Conservation (phyloP, 2,888 invertebrate species). For the Achlya flavicornis region DNA sequence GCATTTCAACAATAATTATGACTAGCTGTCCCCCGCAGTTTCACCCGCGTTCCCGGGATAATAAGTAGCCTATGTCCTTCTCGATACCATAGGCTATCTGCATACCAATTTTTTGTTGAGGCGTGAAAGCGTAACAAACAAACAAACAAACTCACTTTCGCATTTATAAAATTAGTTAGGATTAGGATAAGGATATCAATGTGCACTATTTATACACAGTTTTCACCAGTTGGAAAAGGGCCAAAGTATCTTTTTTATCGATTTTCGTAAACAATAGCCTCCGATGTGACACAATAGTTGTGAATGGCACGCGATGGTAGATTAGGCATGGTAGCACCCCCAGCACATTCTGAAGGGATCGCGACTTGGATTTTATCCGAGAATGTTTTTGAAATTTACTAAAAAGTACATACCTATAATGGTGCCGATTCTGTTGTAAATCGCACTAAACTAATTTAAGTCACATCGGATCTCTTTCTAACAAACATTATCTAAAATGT, state of each 20-base stretch:
- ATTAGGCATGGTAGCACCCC: conserved; percentile 74
- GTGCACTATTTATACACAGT: conserved; percentile 8
- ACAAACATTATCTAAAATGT: too few relatives aligned
- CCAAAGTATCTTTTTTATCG: conserved; percentile 78
- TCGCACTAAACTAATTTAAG: too few relatives aligned
- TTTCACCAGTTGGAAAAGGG: conserved; percentile 63
- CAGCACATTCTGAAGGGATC: conserved; percentile 37
- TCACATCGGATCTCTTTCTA: too few relatives aligned
- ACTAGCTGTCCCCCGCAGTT: too few relatives aligned
- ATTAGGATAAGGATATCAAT: not conserved
- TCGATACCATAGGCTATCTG: too few relatives aligned
- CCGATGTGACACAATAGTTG: conserved; percentile 75
- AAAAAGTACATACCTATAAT: not conserved
- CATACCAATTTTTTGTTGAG: too few relatives aligned
- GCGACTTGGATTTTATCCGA: conserved; percentile 37
- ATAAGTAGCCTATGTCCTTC: too few relatives aligned
- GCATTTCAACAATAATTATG: not conserved
- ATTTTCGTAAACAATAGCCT: conserved; percentile 73
- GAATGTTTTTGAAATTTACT: not conserved
- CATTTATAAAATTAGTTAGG: too few relatives aligned
- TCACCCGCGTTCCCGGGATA: too few relatives aligned
- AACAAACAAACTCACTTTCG: too few relatives aligned
- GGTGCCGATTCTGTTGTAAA: too few relatives aligned
- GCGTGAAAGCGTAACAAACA: too few relatives aligned
- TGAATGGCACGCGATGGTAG: conserved; percentile 78